Base-by-base conservation (phyloP, 2,888 invertebrate species). In the Dorcus hopei region DNA sequence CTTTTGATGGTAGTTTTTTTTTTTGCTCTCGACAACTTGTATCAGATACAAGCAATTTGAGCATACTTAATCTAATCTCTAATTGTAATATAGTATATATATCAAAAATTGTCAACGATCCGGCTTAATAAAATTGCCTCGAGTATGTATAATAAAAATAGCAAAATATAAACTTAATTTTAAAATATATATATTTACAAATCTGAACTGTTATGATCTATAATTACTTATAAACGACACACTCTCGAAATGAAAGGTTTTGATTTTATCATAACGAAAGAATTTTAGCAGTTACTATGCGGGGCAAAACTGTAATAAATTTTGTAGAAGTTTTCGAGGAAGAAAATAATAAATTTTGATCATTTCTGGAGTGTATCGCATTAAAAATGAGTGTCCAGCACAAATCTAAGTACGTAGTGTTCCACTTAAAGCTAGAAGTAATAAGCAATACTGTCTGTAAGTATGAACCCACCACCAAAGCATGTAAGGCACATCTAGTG, bases 401-500 rank as follows among this genome's bases (percentile, higher is more conserved):
- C 69, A 58, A 63, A 63, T 60, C 67, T 76, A 77, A 76, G 77
- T 76, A 77, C 77, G 72, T 73, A 72, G 53, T 57, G 57, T 57
- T 57, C 51, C 57, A 74, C 73, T 74, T 76, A 76, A 74, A 75
- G 70, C 73, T 72, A 75, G 67, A 53, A 74, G 49, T 59, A 59
- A 55, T 59, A 54, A 72, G 70, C 70, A 77, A 76, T 76, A 76
- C 75, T 76, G 77, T 76, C 74, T 74, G 75, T 75, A 74, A 73
- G 69, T 71, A 74, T 71, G 72, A 71, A 66, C 75, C 76, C 76
- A 72, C 75, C 76, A 77, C 77, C 77, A 71, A 74, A 73, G 74
- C 74, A 73, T 72, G 72, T 75, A 74, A 74, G 73, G 74, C 74
- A 74, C 74, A 61, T 72, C 70, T 57, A 94, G 81, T 95, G 95